A percentile compares a stretch with the other conserved stretches of the same genome.
Evolutionary conservation across 2,888 invertebrate genomes (phyloP).

Genomic region (Agrenia bidenticulata): DNA sequence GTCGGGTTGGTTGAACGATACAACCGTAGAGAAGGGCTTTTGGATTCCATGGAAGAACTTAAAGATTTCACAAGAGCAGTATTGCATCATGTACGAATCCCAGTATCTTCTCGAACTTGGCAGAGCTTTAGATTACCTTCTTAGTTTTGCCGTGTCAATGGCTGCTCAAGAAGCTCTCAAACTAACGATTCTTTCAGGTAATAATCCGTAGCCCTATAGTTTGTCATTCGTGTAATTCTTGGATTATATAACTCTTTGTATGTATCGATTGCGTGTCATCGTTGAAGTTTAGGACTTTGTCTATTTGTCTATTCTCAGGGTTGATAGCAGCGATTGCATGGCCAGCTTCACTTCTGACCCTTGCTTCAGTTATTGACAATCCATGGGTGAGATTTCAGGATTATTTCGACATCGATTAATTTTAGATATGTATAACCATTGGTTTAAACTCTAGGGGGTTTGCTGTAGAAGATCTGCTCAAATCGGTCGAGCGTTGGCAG

Average conservation of each 20-base stretch:
- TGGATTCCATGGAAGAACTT: constrained; percentile 63
- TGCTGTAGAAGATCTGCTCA: constrained; percentile 64
- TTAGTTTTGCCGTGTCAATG: constrained; percentile 62
- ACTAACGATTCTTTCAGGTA: constrained; percentile 65
- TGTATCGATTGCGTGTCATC: too few species aligned
- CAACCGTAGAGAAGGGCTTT: constrained; percentile 57
- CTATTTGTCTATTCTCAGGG: constrained; percentile 58
- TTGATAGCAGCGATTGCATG: constrained; percentile 66
- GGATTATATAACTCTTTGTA: constrained; percentile 5
- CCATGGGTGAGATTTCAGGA: constrained; percentile 60
- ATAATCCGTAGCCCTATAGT: constrained; percentile 1
- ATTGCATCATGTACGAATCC: constrained; percentile 66
- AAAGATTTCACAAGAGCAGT: constrained; percentile 64
- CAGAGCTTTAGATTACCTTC: constrained; percentile 65
- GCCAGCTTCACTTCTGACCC: constrained; percentile 65
- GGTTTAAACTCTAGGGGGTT: constrained; percentile 57
- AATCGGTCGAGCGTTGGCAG: constrained; percentile 66
- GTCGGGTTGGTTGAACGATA: constrained; percentile 67
- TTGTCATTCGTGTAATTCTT: not conserved
- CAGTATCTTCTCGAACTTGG: constrained; percentile 64
- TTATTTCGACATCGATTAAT: not conserved
- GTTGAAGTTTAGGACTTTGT: not conserved
- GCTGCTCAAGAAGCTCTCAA: constrained; percentile 67
- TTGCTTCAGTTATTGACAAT: constrained; percentile 64
- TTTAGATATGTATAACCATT: not conserved